These are phyloP conservation scores for Astreopora myriophthalma DNA, from an alignment of 64 coral and sea anemone species.

Conservation along the genomic window DNA sequence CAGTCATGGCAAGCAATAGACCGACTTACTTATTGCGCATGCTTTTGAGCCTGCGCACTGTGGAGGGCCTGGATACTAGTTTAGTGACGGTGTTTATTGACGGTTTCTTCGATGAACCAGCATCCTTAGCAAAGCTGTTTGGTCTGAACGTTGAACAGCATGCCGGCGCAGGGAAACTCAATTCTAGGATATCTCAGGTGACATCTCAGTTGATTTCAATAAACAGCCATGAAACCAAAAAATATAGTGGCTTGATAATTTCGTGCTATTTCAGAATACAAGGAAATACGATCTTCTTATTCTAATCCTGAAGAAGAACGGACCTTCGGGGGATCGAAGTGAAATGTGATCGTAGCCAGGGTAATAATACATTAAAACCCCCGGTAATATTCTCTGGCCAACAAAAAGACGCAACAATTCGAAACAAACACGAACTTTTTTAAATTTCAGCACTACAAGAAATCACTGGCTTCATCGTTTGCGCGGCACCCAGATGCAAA, in stretches of 20 bases:
- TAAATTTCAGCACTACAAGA: constrained; percentile 86
- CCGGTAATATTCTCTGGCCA: no score
- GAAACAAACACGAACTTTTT: no score
- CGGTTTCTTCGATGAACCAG: constrained; percentile 62
- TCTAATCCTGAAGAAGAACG: no score
- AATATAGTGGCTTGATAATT: neutral
- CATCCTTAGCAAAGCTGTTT: constrained; percentile 60
- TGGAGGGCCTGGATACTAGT: constrained; percentile 50
- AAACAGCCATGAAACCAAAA: neutral
- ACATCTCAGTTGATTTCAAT: neutral
- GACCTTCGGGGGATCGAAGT: no score
- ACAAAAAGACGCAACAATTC: no score
- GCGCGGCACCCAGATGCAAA: constrained; percentile 63
- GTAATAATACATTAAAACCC: no score
- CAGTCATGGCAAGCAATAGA: constrained; percentile 70
- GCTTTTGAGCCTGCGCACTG: constrained; percentile 30
- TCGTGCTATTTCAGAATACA: no score
- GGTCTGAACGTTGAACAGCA: constrained; percentile 73
- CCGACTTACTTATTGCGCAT: constrained; percentile 60
- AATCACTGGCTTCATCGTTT: constrained; percentile 70
- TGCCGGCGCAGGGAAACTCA: constrained; percentile 45
- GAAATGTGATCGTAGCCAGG: no score
- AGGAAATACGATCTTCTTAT: no score
- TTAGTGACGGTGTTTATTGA: constrained; percentile 70
- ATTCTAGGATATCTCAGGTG: constrained; percentile 88